Conservation (phyloP, 2,888 invertebrate species). For the Sycophila texana region DNA sequence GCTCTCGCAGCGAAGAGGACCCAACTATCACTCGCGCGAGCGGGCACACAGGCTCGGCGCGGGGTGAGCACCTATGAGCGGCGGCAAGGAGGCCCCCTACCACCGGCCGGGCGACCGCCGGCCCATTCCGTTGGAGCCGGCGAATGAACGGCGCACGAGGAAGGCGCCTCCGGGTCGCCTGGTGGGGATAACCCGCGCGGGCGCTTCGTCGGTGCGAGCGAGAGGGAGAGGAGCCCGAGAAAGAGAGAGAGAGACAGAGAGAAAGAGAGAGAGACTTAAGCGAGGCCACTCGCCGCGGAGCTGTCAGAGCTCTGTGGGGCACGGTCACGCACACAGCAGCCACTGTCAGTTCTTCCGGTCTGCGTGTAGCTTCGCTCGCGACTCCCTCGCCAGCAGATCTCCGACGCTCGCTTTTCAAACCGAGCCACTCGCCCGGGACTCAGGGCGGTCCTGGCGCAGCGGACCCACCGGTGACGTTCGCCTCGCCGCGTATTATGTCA, state of each 20-base stretch:
- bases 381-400: conserved; percentile 52
- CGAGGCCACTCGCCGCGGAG: conserved; percentile 75
- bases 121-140: conserved; percentile 70
- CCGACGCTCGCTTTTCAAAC: not conserved
- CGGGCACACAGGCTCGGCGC: not conserved
- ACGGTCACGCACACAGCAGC: conserved; percentile 74
- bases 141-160: not conserved
- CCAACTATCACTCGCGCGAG: not conserved
- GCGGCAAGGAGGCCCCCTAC: not conserved
- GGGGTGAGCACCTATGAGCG: not conserved
- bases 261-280: conserved; percentile 71
- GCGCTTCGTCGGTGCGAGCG: conserved; percentile 23
- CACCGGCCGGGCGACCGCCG: conserved; percentile 54
- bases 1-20: not conserved
- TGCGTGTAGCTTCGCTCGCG: conserved; percentile 32
- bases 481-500: conserved; percentile 51
- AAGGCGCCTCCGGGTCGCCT: conserved; percentile 16
- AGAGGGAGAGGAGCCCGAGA: not conserved
- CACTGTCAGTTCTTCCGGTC: conserved; percentile 62
- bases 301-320: conserved; percentile 76
- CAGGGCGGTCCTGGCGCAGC: not conserved
- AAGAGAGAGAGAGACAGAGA: conserved; percentile 28
- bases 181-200: conserved; percentile 30
- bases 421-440: too few species aligned
- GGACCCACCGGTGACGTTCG: not conserved